Percentiles rank a stretch among this genome's conserved stretches.
Conservation (phyloP, 1,140 invertebrate species). For the Drosophila nigromelanica region DNA sequence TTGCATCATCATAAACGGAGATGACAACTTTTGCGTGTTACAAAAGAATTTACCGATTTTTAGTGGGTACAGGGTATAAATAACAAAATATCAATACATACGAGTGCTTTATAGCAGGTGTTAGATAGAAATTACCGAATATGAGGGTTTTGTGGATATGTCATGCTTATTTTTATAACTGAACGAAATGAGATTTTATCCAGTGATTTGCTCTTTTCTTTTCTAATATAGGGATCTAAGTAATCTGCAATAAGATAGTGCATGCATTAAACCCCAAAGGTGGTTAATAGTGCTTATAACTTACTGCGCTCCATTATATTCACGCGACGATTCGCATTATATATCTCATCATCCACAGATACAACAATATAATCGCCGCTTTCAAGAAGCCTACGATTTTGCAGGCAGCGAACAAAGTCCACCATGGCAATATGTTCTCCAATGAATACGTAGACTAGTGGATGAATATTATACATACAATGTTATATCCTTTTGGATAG, state of each 20-base stretch:
- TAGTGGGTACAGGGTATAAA: not conserved
- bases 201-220: constrained; percentile 84
- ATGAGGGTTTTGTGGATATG: constrained; percentile 88
- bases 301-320: constrained; percentile 89
- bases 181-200: constrained; percentile 89
- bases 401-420: constrained; percentile 89
- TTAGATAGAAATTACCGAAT: constrained; percentile 86
- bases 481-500: constrained; percentile 27
- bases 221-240: constrained; percentile 87
- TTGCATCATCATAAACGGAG: too few species aligned
- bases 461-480: constrained; percentile 37
- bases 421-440: constrained; percentile 93
- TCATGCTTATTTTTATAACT: constrained; percentile 89
- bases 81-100: constrained; percentile 25
- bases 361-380: constrained; percentile 92
- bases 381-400: constrained; percentile 88
- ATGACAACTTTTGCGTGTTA: too few species aligned
- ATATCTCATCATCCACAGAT: constrained; percentile 94
- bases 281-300: constrained; percentile 41
- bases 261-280: constrained; percentile 69
- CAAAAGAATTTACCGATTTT: too few species aligned
- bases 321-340: constrained; percentile 88
- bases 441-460: constrained; percentile 93
- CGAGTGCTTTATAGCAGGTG: constrained; percentile 41
- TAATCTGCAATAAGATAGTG: constrained; percentile 86